Evolutionary conservation across 1,140 invertebrate species (phyloP).

Genomic region (Caerostris darwini): DNA sequence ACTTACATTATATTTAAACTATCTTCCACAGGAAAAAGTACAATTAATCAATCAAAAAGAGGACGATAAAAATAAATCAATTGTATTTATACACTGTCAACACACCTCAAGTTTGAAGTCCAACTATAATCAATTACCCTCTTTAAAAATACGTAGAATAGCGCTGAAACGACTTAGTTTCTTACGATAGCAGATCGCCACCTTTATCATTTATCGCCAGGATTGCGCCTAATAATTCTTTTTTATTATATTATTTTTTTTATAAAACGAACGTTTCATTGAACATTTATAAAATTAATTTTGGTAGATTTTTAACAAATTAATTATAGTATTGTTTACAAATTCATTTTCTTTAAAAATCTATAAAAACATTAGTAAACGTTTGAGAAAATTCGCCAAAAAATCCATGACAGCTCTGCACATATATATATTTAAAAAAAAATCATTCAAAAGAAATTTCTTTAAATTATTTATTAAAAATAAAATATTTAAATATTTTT

Average conservation of each 20-base stretch:
- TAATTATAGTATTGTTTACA: too few relatives aligned
- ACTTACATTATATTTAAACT: background rate
- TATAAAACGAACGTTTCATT: background rate
- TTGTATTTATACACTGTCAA: background rate
- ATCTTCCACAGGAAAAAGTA: background rate
- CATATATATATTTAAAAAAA: background rate
- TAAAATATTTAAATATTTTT: background rate
- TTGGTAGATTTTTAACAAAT: too few relatives aligned
- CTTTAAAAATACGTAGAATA: background rate
- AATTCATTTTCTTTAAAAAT: too few relatives aligned
- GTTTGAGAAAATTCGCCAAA: too few relatives aligned
- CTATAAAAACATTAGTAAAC: too few relatives aligned
- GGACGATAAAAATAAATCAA: background rate
- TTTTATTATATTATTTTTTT: background rate
- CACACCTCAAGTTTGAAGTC: conserved; percentile 2
- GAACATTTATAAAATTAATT: background rate
- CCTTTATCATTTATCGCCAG: background rate
- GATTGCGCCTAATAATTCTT: background rate
- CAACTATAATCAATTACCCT: background rate
- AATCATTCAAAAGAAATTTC: background rate
- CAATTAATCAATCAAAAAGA: background rate
- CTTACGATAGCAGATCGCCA: background rate
- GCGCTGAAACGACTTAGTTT: background rate
- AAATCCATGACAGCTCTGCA: background rate
- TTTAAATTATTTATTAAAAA: background rate